phyloP scores from a whole-genome alignment of 2,888 invertebrate species.

The Cephalotes varians region DNA sequence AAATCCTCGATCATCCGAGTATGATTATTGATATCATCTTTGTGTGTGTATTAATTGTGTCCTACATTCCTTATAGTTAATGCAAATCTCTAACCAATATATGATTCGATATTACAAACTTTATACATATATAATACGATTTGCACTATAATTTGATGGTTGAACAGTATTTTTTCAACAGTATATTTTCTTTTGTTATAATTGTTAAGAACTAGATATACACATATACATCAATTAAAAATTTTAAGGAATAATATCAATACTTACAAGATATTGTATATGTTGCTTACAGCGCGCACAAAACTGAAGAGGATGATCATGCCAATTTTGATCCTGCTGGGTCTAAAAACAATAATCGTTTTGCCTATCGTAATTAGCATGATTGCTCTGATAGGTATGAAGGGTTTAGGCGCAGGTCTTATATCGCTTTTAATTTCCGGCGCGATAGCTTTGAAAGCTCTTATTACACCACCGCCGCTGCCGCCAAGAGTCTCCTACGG shows the following conservation, averaged over 20 bases:
- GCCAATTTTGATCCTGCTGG: slow-evolving; percentile 88
- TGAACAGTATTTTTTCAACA: background rate
- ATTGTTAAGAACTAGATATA: background rate
- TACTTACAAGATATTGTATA: background rate
- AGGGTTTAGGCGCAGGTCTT: slow-evolving; percentile 89
- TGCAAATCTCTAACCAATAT: background rate
- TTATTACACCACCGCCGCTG: slow-evolving; percentile 80
- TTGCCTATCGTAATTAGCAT: slow-evolving; percentile 88
- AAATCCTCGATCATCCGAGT: slow-evolving; percentile 27
- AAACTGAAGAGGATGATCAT: slow-evolving; percentile 88
- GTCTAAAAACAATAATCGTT: slow-evolving; percentile 88
- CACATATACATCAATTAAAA: background rate
- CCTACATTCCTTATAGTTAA: slow-evolving; percentile 4
- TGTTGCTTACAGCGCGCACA: slow-evolving; percentile 85
- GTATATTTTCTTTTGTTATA: background rate
- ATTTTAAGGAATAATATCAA: background rate
- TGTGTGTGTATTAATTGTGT: slow-evolving; percentile 34
- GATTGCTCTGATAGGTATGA: slow-evolving; percentile 89
- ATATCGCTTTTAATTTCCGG: slow-evolving; percentile 89
- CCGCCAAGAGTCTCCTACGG: slow-evolving; percentile 82
- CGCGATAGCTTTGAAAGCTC: slow-evolving; percentile 82
- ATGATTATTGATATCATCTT: slow-evolving; percentile 57
- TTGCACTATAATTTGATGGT: background rate
- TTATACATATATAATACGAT: background rate
- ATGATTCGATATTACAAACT: background rate